Evolutionary conservation across 2,888 invertebrate species (phyloP).

Genomic region (Tenthredo livida): DNA sequence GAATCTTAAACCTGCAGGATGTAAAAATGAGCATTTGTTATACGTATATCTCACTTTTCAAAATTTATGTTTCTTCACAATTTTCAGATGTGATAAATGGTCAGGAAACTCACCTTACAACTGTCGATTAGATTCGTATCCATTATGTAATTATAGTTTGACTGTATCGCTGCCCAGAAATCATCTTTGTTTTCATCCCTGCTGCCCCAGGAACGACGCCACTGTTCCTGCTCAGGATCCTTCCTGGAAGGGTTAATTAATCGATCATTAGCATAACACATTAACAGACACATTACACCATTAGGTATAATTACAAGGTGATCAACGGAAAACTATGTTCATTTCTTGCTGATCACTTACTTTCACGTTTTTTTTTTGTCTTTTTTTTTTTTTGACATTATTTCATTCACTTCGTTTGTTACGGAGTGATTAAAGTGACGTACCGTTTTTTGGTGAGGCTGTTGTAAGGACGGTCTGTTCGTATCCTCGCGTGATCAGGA

Average conservation of each 20-base stretch:
- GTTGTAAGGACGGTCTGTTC: constrained; percentile 88
- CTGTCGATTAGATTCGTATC: constrained; percentile 95
- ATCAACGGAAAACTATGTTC: neutral
- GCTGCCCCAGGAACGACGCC: constrained; percentile 89
- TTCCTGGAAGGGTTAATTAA: constrained; percentile 78
- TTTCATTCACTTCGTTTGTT: neutral
- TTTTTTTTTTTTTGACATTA: neutral
- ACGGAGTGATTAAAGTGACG: neutral
- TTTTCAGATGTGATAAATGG: neutral
- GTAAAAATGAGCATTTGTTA: neutral
- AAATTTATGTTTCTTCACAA: neutral
- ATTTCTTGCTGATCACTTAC: neutral
- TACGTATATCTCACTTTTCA: neutral
- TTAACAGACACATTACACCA: neutral
- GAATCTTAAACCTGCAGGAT: neutral
- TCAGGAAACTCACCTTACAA: constrained; percentile 82
- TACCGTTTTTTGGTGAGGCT: constrained; percentile 90
- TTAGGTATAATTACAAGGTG: neutral
- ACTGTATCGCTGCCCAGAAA: constrained; percentile 94
- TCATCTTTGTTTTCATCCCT: constrained; percentile 91
- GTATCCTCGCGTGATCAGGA: constrained; percentile 76
- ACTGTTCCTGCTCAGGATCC: constrained; percentile 85
- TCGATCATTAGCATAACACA: neutral
- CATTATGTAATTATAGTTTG: constrained; percentile 97
- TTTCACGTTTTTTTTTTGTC: too few species aligned